These are phyloP conservation scores for Drosophila paranaensis DNA, from an alignment of 2,888 invertebrate species.

Conservation along the genomic window DNA sequence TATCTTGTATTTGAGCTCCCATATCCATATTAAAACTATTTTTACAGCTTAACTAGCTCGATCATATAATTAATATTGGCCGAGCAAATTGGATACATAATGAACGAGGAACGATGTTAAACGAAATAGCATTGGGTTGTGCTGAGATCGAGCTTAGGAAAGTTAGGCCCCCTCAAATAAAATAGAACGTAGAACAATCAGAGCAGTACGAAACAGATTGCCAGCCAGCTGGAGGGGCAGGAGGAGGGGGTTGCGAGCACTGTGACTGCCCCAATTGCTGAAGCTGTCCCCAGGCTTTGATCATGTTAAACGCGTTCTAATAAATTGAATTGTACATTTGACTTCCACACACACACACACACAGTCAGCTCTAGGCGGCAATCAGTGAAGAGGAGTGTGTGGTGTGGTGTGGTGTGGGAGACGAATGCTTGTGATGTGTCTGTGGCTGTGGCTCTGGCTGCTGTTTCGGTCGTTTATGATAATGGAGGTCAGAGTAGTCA, in stretches of 20 bases:
- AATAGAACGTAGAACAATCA: slow-evolving; percentile 50
- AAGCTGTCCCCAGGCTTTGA: slow-evolving; percentile 52
- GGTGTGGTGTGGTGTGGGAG: slow-evolving; percentile 4
- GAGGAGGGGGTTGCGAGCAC: background rate
- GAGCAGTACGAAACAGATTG: slow-evolving; percentile 53
- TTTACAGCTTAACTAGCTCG: background rate
- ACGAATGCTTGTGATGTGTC: slow-evolving; percentile 12
- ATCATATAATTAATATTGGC: slow-evolving; percentile 8
- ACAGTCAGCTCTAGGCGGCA: background rate
- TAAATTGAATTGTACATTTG: slow-evolving; percentile 82
- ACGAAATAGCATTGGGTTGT: slow-evolving; percentile 33
- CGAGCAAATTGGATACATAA: slow-evolving; percentile 17
- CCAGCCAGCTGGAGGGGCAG: background rate
- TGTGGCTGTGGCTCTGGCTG: slow-evolving; percentile 31
- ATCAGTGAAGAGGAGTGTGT: slow-evolving; percentile 8
- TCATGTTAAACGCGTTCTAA: slow-evolving; percentile 76
- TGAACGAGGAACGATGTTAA: slow-evolving; percentile 46
- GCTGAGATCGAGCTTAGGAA: slow-evolving; percentile 40
- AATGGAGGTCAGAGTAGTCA: slow-evolving; percentile 83
- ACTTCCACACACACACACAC: slow-evolving; percentile 41
- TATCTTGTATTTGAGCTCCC: background rate
- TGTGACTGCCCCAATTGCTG: slow-evolving; percentile 58
- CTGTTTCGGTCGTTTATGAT: slow-evolving; percentile 70
- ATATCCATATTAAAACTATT: background rate
- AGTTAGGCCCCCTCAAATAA: slow-evolving; percentile 42